These are phyloP conservation scores for Lasioglossum figueresi DNA, from an alignment of 2,888 invertebrate species.

Conservation along the genomic window DNA sequence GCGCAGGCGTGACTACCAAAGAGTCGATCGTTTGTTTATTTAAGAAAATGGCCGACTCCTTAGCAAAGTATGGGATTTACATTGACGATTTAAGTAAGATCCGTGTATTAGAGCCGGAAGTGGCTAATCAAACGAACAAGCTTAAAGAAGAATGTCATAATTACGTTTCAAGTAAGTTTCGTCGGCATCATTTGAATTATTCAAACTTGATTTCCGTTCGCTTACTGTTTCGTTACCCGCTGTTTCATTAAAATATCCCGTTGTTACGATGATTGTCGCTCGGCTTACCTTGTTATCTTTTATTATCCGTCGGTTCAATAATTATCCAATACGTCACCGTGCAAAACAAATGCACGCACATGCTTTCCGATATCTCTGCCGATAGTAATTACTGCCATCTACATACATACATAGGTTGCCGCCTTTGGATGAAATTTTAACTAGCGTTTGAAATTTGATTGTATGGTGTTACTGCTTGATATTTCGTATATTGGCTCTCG, in stretches of 20 bases:
- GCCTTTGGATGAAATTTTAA: constrained; percentile 29
- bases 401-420: constrained; percentile 28
- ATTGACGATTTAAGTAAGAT: constrained; percentile 95
- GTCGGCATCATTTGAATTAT: constrained; percentile 1
- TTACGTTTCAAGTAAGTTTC: constrained; percentile 93
- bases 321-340: constrained; percentile 7
- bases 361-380: constrained; percentile 13
- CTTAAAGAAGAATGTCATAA: constrained; percentile 94
- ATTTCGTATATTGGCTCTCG: background rate
- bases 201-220: background rate
- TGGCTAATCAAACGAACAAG: constrained; percentile 92
- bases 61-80: constrained; percentile 91
- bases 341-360: constrained; percentile 41
- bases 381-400: constrained; percentile 61
- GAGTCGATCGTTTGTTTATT: constrained; percentile 57
- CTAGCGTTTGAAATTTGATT: constrained; percentile 24
- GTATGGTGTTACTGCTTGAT: background rate
- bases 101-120: constrained; percentile 91
- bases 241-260: background rate
- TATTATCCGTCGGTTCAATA: constrained; percentile 15
- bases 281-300: constrained; percentile 33
- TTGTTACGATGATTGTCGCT: constrained; percentile 12
- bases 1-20: constrained; percentile 48
- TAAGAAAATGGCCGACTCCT: constrained; percentile 88
- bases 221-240: background rate